Evolutionary conservation across 2,888 invertebrate genomes (phyloP).

Genomic region (Ganaspis brasiliensis): DNA sequence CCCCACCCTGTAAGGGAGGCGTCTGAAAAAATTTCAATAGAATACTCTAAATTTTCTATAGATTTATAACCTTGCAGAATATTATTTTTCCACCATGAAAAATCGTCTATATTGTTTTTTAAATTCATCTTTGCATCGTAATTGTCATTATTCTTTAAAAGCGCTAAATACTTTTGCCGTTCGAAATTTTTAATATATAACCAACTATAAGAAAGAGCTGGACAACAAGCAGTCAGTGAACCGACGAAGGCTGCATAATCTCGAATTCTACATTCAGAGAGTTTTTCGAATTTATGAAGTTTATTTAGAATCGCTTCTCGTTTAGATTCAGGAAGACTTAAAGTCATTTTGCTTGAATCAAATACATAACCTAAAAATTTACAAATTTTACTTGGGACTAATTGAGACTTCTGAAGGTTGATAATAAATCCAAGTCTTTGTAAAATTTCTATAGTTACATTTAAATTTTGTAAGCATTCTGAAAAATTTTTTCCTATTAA

Average conservation of each 20-base stretch:
- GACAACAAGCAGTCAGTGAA: slow-evolving; percentile 24
- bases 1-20: too few relatives aligned
- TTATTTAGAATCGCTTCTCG: slow-evolving; percentile 1
- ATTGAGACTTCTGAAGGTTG: slow-evolving; percentile 42
- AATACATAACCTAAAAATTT: slow-evolving; percentile 45
- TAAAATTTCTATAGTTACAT: slow-evolving; percentile 16
- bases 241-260: slow-evolving; percentile 39
- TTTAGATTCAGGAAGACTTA: slow-evolving; percentile 44
- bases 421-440: slow-evolving; percentile 46
- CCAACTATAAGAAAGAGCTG: slow-evolving; percentile 26
- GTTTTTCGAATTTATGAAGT: slow-evolving; percentile 42
- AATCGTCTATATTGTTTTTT: too few relatives aligned
- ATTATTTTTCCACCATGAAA: too few relatives aligned
- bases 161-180: slow-evolving; percentile 20
- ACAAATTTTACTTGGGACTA: slow-evolving; percentile 37
- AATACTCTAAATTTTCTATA: too few relatives aligned
- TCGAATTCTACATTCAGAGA: slow-evolving; percentile 21
- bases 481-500: slow-evolving; percentile 32
- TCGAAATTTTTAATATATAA: slow-evolving; percentile 38
- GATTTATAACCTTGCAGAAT: too few relatives aligned
- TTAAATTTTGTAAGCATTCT: slow-evolving; percentile 26
- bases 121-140: slow-evolving; percentile 10
- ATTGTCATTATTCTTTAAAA: slow-evolving; percentile 24
- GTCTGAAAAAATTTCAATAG: too few relatives aligned
- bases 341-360: slow-evolving; percentile 16